Evolutionary conservation across 1,140 invertebrate genomes (phyloP).

Genomic region (Triops longicaudatus): DNA sequence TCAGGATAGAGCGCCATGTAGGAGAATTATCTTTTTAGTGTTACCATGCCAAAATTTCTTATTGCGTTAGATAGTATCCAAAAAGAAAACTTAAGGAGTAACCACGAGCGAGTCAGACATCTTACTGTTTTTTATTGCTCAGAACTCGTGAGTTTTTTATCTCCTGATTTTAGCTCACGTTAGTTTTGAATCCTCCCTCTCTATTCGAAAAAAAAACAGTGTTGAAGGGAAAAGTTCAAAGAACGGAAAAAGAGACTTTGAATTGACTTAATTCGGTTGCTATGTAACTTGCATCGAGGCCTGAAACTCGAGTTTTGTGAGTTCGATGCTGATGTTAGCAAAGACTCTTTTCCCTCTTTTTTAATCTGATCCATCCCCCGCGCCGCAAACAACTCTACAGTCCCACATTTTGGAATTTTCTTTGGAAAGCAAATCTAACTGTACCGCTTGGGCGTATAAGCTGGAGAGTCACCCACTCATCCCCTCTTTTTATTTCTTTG

Average conservation of each 20-base stretch:
- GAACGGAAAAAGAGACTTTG: not conserved
- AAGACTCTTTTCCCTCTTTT: not conserved
- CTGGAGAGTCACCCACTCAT: not conserved
- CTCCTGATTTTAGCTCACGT: not conserved
- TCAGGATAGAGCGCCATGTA: not conserved
- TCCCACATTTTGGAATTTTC: not conserved
- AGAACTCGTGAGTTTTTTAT: not conserved
- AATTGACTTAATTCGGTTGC: slow-evolving; percentile 8
- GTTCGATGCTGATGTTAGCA: not conserved
- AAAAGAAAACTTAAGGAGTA: not conserved
- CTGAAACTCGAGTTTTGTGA: slow-evolving; percentile 7
- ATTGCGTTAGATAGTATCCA: not conserved
- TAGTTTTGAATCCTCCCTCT: not conserved
- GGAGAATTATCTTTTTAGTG: slow-evolving; percentile 2
- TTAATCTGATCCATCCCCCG: not conserved
- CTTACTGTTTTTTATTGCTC: not conserved
- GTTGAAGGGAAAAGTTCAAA: slow-evolving; percentile 8
- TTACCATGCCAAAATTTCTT: slow-evolving; percentile 12
- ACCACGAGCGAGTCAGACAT: not conserved
- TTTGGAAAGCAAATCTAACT: not conserved
- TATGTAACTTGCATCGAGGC: slow-evolving; percentile 11
- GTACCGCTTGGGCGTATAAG: not conserved
- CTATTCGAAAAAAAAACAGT: not conserved
- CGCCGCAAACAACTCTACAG: not conserved
- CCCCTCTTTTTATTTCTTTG: not conserved